phyloP scores from a whole-genome alignment of 2,888 invertebrate species.

The Onthophagus sagittarius region DNA sequence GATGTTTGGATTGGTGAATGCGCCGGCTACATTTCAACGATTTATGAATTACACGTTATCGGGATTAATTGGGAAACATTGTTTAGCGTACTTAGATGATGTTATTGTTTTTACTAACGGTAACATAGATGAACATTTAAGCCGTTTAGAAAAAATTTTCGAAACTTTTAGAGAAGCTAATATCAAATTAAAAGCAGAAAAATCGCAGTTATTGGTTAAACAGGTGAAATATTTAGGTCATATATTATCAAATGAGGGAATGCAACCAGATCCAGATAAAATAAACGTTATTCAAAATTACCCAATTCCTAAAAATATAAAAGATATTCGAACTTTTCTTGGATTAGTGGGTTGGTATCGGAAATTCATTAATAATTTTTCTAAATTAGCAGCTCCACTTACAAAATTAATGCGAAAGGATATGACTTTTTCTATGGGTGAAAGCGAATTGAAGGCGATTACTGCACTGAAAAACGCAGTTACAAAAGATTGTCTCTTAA shows the following conservation, averaged over 20 bases:
- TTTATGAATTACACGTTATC: conserved; percentile 13
- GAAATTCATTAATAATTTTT: conserved; percentile 40
- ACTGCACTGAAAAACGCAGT: background rate
- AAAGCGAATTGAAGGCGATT: background rate
- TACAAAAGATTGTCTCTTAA: background rate
- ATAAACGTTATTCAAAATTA: conserved; percentile 19
- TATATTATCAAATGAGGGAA: conserved; percentile 32
- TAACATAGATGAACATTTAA: background rate
- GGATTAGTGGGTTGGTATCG: conserved; percentile 41
- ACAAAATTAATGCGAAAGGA: conserved; percentile 22
- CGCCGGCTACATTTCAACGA: conserved; percentile 15
- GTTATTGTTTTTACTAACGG: background rate
- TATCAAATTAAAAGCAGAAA: conserved; percentile 25
- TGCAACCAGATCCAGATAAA: conserved; percentile 31
- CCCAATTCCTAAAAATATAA: conserved; percentile 17
- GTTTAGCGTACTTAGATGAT: conserved; percentile 16
- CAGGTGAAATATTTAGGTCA: conserved; percentile 38
- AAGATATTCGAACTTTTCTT: conserved; percentile 32
- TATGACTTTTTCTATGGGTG: background rate
- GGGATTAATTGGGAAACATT: conserved; percentile 6
- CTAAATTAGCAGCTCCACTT: conserved; percentile 34
- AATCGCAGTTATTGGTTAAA: conserved; percentile 26
- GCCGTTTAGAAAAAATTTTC: background rate
- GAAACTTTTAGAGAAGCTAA: background rate
- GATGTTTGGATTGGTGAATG: conserved; percentile 11